These are phyloP conservation scores for Amitus sp. DNA, from an alignment of 2,888 invertebrate genomes.

Conservation along the genomic window DNA sequence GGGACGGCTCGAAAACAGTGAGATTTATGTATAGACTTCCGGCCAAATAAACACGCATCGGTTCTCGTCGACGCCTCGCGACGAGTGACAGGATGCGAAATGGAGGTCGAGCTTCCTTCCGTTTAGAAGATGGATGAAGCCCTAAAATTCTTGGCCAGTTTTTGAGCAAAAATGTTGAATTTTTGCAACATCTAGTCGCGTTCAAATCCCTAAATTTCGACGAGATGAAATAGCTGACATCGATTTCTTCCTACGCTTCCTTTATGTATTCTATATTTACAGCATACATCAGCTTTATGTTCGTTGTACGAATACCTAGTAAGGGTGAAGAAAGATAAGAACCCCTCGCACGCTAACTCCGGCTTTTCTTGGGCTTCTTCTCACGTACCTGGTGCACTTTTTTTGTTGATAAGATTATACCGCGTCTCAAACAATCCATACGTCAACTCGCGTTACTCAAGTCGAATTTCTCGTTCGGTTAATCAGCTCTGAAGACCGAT, in stretches of 20 bases:
- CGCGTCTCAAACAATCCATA: slow-evolving; percentile 23
- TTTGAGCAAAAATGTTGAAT: neutral
- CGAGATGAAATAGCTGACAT: neutral
- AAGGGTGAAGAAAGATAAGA: slow-evolving; percentile 38
- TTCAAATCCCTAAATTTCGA: no score
- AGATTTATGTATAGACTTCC: slow-evolving; percentile 61
- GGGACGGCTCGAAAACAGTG: slow-evolving; percentile 57
- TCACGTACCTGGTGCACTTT: slow-evolving; percentile 32
- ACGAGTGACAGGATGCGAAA: slow-evolving; percentile 58
- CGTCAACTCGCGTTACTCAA: slow-evolving; percentile 21
- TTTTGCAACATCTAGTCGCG: no score
- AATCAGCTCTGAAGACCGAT: slow-evolving; percentile 4
- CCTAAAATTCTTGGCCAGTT: neutral
- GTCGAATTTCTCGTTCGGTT: neutral
- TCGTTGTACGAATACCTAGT: slow-evolving; percentile 19
- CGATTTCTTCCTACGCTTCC: slow-evolving; percentile 7
- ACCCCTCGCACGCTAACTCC: slow-evolving; percentile 26
- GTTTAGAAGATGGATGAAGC: slow-evolving; percentile 24
- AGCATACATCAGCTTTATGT: slow-evolving; percentile 37
- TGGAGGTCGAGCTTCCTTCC: slow-evolving; percentile 43
- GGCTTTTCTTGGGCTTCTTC: slow-evolving; percentile 34
- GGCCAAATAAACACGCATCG: slow-evolving; percentile 57
- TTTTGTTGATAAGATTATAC: slow-evolving; percentile 34
- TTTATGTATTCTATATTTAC: slow-evolving; percentile 35
- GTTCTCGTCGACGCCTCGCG: slow-evolving; percentile 38